Percentiles rank a stretch among this genome's conserved stretches.
Evolutionary conservation across 2,888 invertebrate species (phyloP).

Genomic region (Geotrupes spiniger): DNA sequence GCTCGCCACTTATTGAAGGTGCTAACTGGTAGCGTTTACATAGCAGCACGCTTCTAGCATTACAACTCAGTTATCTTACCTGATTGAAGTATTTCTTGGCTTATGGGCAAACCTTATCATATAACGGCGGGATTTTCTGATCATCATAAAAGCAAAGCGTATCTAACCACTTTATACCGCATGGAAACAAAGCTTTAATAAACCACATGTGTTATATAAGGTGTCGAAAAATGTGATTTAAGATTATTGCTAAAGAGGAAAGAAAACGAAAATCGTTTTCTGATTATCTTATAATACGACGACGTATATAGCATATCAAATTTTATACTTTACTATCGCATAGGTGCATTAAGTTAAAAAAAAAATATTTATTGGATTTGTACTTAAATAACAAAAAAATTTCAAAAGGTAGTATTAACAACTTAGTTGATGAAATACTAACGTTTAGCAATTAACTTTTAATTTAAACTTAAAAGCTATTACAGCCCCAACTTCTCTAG

Average conservation of each 20-base stretch:
- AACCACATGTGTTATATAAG: slow-evolving; percentile 9
- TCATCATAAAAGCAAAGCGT: slow-evolving; percentile 11
- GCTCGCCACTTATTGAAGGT: slow-evolving; percentile 1
- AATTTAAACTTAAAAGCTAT: too few species aligned
- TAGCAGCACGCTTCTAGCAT: slow-evolving; percentile 11
- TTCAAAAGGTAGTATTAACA: too few species aligned
- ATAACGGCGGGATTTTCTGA: slow-evolving; percentile 19
- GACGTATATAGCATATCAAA: too few species aligned
- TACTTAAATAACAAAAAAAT: too few species aligned
- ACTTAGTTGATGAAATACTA: too few species aligned
- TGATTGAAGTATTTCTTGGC: slow-evolving; percentile 5
- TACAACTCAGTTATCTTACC: slow-evolving; percentile 11
- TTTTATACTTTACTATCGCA: too few species aligned
- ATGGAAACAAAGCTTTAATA: slow-evolving; percentile 5
- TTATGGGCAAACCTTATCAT: slow-evolving; percentile 20
- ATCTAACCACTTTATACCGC: slow-evolving; percentile 5
- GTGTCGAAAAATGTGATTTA: slow-evolving; percentile 5
- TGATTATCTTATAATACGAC: too few species aligned
- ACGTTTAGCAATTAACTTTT: too few species aligned
- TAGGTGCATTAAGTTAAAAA: too few species aligned
- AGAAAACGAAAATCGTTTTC: neutral
- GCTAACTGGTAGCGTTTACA: slow-evolving; percentile 10
- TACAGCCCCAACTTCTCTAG: too few species aligned
- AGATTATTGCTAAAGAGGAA: slow-evolving; percentile 1
- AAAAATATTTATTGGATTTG: too few species aligned